Evolutionary conservation across 2,797 vertebrate species (phyloP).

Genomic region (Pristis pectinata): DNA sequence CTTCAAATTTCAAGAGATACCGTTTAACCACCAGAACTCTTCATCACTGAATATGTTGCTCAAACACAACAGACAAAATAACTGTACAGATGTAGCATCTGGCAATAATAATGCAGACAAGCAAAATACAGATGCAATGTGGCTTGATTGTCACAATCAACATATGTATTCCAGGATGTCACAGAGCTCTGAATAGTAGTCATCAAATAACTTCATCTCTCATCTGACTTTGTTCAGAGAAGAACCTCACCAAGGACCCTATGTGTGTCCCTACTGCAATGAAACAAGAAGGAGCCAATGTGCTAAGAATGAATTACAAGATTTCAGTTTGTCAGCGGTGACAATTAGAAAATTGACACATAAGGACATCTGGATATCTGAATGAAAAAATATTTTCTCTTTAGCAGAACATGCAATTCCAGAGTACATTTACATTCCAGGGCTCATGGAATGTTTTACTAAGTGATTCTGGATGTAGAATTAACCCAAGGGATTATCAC

Average conservation of each 20-base stretch:
- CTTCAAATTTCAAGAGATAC: neutral
- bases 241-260: neutral
- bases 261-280: neutral
- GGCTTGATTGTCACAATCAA: neutral
- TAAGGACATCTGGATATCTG: neutral
- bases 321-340: neutral
- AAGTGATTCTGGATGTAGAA: neutral
- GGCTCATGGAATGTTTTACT: neutral
- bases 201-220: neutral
- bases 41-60: neutral
- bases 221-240: neutral
- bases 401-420: neutral
- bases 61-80: neutral
- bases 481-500: neutral
- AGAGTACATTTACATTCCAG: neutral
- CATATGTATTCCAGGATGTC: neutral
- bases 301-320: neutral
- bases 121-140: neutral
- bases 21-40: neutral
- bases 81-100: neutral
- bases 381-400: neutral
- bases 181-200: neutral
- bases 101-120: neutral
- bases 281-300: neutral
- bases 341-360: neutral